A percentile compares a stretch with the other conserved stretches of the same genome.
Conservation (phyloP, 2,113 vertebrate genomes). For the Scomber colias region DNA sequence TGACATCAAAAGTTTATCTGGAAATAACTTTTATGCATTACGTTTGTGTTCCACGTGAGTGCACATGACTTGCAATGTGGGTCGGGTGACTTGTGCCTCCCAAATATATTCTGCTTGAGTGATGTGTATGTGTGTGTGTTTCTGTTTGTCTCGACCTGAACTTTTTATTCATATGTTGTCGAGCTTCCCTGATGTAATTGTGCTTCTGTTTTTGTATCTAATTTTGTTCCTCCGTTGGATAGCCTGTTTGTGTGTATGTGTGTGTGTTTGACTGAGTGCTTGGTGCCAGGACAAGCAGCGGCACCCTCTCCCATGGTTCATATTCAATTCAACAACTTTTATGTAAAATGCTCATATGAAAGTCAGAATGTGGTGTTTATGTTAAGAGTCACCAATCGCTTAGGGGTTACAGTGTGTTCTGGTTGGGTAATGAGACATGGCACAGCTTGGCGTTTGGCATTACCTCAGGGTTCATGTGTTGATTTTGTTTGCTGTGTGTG, state of each 20-base stretch:
- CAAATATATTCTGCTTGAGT: slow-evolving; percentile 47
- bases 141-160: slow-evolving; percentile 9
- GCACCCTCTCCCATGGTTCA: slow-evolving; percentile 35
- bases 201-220: slow-evolving; percentile 10
- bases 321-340: slow-evolving; percentile 58
- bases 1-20: slow-evolving; percentile 25
- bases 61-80: slow-evolving; percentile 53
- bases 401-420: slow-evolving; percentile 32
- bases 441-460: slow-evolving; percentile 55
- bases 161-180: slow-evolving; percentile 2
- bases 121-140: slow-evolving; percentile 4
- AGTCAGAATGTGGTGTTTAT: slow-evolving; percentile 54
- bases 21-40: slow-evolving; percentile 51
- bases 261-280: slow-evolving; percentile 10
- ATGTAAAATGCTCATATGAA: slow-evolving; percentile 60
- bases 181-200: slow-evolving; percentile 15
- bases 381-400: slow-evolving; percentile 59
- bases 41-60: slow-evolving; percentile 57
- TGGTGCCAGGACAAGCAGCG: slow-evolving; percentile 24
- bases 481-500: slow-evolving; percentile 16
- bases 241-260: too few species aligned
- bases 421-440: slow-evolving; percentile 29
- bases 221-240: background rate
- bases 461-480: slow-evolving; percentile 42
- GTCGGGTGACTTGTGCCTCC: slow-evolving; percentile 35